Evolutionary conservation across 1,140 invertebrate genomes (phyloP).

Genomic region (Heliconius congener): DNA sequence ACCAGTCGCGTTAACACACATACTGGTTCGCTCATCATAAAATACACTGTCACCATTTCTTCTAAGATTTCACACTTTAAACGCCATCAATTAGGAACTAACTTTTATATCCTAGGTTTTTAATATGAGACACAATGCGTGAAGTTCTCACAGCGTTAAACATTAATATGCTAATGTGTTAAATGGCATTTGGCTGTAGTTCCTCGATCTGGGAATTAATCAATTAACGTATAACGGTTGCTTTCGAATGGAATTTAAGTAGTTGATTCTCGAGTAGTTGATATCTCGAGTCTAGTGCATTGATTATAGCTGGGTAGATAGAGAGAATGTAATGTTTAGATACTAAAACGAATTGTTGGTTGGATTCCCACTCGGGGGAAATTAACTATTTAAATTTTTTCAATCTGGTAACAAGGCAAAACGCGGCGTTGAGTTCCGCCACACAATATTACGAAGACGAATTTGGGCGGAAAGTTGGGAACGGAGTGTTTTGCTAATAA

Average conservation of each 20-base stretch:
- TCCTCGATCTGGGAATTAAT: conserved; percentile 16
- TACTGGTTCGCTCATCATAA: not conserved
- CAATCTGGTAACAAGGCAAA: too few relatives aligned
- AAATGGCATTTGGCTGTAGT: conserved; percentile 1
- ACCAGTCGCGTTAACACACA: too few relatives aligned
- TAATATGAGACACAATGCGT: not conserved
- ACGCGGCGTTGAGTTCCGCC: too few relatives aligned
- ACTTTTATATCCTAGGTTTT: conserved; percentile 1
- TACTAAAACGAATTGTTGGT: not conserved
- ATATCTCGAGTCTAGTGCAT: too few relatives aligned
- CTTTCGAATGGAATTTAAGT: not conserved
- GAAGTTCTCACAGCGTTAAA: conserved; percentile 20
- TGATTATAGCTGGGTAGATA: not conserved
- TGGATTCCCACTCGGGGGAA: too few relatives aligned
- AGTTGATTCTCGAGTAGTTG: too few relatives aligned
- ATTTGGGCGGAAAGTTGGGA: too few relatives aligned
- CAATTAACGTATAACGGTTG: conserved; percentile 1
- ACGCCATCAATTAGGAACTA: not conserved
- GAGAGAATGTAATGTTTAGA: not conserved
- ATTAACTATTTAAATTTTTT: too few relatives aligned
- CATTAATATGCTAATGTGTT: conserved; percentile 20
- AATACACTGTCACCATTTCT: not conserved
- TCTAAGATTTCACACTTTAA: not conserved
- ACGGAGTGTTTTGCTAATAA: too few relatives aligned
- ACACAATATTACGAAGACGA: too few relatives aligned